Evolutionary conservation across 2,888 invertebrate genomes (phyloP).

Genomic region (Folsomia manolachei): DNA sequence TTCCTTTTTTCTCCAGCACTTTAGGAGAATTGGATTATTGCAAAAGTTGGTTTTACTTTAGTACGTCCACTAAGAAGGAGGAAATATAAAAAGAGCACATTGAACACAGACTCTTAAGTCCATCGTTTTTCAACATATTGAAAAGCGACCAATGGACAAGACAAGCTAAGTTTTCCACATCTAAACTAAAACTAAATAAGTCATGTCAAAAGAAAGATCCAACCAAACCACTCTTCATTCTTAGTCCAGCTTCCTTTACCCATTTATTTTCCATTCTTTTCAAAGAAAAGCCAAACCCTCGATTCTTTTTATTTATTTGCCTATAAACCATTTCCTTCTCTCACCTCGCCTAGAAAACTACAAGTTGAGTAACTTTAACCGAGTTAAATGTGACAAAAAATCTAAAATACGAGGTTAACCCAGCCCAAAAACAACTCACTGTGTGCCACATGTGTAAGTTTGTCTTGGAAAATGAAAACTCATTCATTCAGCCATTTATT

Average conservation of each 20-base stretch:
- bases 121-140: too few species aligned
- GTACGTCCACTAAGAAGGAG: too few species aligned
- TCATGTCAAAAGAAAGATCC: constrained; percentile 3
- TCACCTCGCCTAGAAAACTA: constrained; percentile 31
- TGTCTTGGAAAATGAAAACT: too few species aligned
- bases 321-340: constrained; percentile 37
- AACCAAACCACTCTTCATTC: not conserved
- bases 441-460: too few species aligned
- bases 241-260: constrained; percentile 3
- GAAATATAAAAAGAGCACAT: too few species aligned
- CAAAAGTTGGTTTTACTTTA: constrained; percentile 14
- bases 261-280: constrained; percentile 22
- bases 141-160: not conserved
- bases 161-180: not conserved
- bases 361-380: not conserved
- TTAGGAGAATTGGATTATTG: constrained; percentile 16
- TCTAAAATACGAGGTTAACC: not conserved
- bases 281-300: constrained; percentile 7
- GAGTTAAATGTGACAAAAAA: not conserved
- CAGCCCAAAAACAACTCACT: too few species aligned
- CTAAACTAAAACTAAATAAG: not conserved
- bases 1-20: not conserved
- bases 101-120: too few species aligned
- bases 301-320: constrained; percentile 31
- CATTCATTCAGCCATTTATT: too few species aligned